Evolutionary conservation across 2,888 invertebrate genomes (phyloP).

Genomic region (Altica lythri): DNA sequence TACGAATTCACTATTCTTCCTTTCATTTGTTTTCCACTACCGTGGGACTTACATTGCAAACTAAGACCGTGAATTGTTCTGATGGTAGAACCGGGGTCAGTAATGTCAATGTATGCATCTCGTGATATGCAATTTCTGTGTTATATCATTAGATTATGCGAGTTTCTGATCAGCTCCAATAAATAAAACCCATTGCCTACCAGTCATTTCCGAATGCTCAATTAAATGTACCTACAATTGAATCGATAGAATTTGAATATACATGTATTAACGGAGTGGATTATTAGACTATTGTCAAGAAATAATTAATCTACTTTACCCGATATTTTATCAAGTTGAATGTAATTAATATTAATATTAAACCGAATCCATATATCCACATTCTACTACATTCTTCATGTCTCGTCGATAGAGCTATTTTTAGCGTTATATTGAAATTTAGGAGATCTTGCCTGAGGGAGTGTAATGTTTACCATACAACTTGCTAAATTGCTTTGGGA

Average conservation of each 20-base stretch:
- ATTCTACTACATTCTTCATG: too few relatives aligned
- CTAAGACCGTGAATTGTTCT: conserved; percentile 22
- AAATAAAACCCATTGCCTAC: conserved; percentile 18
- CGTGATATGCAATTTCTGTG: conserved; percentile 32
- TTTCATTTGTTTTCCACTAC: too few relatives aligned
- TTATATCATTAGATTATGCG: conserved; percentile 28
- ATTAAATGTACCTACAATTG: conserved; percentile 20
- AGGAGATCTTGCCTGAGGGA: neutral
- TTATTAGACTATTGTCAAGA: too few relatives aligned
- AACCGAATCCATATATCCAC: too few relatives aligned
- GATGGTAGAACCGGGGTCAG: conserved; percentile 13
- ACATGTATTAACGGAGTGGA: too few relatives aligned
- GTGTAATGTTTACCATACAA: conserved; percentile 4
- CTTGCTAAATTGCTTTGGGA: conserved; percentile 6
- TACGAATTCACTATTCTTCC: too few relatives aligned
- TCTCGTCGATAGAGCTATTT: neutral
- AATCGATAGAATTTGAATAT: too few relatives aligned
- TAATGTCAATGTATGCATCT: conserved; percentile 28
- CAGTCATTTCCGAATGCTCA: conserved; percentile 14
- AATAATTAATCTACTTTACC: too few relatives aligned
- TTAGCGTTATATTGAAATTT: neutral
- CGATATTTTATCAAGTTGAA: too few relatives aligned
- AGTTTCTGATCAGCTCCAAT: conserved; percentile 11
- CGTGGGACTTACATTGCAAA: conserved; percentile 16
- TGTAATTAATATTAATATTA: too few relatives aligned